A percentile compares a stretch with the other conserved stretches of the same genome.
These are phyloP conservation scores for Saccostrea glomerata DNA, from an alignment of 1,140 invertebrate genomes.

Conservation along the genomic window DNA sequence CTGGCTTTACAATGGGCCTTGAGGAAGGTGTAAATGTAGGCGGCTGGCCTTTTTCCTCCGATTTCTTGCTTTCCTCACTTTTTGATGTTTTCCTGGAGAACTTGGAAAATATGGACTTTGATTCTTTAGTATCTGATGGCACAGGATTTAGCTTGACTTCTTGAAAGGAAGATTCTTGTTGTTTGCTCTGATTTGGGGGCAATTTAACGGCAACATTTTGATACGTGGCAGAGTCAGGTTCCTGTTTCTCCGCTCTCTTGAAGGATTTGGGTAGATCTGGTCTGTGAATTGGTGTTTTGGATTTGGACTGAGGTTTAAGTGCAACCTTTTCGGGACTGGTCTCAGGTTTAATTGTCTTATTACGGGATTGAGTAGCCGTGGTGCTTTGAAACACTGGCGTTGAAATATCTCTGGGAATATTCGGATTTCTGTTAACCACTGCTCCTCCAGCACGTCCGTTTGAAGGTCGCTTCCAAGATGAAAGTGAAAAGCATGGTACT, in stretches of 20 bases:
- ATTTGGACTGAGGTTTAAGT: conserved; percentile 29
- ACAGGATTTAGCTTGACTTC: conserved; percentile 20
- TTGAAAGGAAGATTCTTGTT: conserved; percentile 25
- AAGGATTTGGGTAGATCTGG: conserved; percentile 13
- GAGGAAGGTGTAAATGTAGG: conserved; percentile 33
- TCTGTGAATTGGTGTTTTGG: background rate
- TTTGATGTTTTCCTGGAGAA: conserved; percentile 20
- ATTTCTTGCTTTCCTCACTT: conserved; percentile 24
- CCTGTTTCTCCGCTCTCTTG: background rate
- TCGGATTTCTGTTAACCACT: conserved; percentile 15
- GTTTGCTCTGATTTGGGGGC: background rate
- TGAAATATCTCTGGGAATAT: conserved; percentile 44
- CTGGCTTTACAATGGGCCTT: conserved; percentile 46
- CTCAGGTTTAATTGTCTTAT: background rate
- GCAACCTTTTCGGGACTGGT: conserved; percentile 13
- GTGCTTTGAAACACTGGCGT: conserved; percentile 44
- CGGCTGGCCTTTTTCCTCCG: background rate
- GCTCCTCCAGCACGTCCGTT: background rate
- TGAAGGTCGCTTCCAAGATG: conserved; percentile 42
- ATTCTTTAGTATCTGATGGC: conserved; percentile 21
- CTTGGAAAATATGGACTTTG: conserved; percentile 41
- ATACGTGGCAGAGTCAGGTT: background rate
- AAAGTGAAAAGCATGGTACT: conserved; percentile 47
- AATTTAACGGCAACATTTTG: conserved; percentile 3
- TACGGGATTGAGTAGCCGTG: conserved; percentile 21